Evolutionary conservation across 2,113 vertebrate genomes (phyloP).

Genomic region (Lagopus muta): DNA sequence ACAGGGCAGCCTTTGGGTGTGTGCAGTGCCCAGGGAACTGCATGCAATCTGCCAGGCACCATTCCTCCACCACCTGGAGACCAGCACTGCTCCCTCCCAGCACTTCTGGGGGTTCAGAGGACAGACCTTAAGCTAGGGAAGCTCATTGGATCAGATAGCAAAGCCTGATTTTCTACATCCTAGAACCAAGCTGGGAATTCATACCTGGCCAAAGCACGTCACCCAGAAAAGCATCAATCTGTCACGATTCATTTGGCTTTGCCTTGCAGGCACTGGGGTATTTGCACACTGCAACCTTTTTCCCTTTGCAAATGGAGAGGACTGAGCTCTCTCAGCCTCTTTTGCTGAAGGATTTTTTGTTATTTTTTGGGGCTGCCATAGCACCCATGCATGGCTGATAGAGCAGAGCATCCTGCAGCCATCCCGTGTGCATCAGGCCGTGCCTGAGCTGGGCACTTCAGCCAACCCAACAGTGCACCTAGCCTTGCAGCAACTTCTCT

Average conservation of each 20-base stretch:
- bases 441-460: background rate
- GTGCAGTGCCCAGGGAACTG: background rate
- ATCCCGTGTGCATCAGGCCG: fast-evolving
- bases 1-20: background rate
- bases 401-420: background rate
- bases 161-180: background rate
- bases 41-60: no score
- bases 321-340: background rate
- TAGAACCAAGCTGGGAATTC: background rate
- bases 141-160: background rate
- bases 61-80: no score
- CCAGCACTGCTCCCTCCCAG: background rate
- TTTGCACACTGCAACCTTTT: background rate
- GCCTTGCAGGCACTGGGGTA: background rate
- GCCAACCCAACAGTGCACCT: background rate
- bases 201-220: background rate
- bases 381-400: fast-evolving
- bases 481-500: background rate
- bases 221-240: background rate
- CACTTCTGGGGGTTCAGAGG: background rate
- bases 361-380: background rate
- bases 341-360: background rate
- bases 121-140: background rate
- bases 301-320: background rate
- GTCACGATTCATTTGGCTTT: background rate